phyloP scores from a whole-genome alignment of 1,140 invertebrate species.

The Heliconius hermathena region DNA sequence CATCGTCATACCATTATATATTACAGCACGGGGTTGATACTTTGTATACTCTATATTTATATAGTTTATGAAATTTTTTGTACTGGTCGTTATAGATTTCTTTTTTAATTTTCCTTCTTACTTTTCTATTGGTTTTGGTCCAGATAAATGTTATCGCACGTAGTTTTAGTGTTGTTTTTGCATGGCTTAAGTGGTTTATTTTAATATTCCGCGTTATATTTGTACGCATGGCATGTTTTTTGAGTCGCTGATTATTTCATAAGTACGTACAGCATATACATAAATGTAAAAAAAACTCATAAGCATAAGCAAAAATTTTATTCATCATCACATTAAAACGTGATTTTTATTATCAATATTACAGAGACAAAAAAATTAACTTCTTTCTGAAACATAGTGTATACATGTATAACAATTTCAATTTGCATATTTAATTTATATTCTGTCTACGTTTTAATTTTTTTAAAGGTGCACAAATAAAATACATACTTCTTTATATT shows the following conservation, averaged over 20 bases:
- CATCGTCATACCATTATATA: slow-evolving; percentile 43
- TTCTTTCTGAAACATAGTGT: neutral
- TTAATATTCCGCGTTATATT: neutral
- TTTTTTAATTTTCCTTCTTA: neutral
- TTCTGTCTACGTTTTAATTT: neutral
- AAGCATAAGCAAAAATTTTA: neutral
- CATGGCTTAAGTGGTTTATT: neutral
- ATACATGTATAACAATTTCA: neutral
- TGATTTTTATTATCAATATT: neutral
- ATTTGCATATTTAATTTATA: neutral
- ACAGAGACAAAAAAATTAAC: neutral
- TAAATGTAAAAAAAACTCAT: neutral
- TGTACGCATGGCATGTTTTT: slow-evolving; percentile 2
- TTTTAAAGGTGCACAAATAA: neutral
- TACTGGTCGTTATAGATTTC: slow-evolving; percentile 17
- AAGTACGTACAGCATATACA: neutral
- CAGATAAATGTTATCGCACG: neutral
- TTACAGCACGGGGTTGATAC: slow-evolving; percentile 45
- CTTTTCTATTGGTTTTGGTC: neutral
- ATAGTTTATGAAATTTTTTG: neutral
- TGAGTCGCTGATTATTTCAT: neutral
- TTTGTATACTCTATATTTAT: neutral
- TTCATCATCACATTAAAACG: neutral
- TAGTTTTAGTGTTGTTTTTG: slow-evolving; percentile 8
- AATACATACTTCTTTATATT: neutral